Percentiles rank a stretch among this genome's conserved stretches.
phyloP scores from a whole-genome alignment of 1,140 invertebrate species.

The Leptinotarsa texana region DNA sequence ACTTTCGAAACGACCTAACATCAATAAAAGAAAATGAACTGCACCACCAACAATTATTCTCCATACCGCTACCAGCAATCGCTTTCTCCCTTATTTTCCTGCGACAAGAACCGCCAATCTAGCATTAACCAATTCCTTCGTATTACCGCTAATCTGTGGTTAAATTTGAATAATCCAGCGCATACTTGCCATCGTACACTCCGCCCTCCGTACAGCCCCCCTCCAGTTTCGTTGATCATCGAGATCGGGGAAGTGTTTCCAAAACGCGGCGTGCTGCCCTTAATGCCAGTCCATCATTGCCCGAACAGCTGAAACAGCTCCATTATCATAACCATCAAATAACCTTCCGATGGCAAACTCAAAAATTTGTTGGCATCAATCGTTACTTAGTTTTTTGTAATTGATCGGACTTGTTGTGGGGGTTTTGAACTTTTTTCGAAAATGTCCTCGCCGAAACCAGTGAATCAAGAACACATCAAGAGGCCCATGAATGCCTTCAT shows the following conservation, averaged over 20 bases:
- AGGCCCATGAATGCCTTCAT: conserved; percentile 93
- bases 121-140: conserved; percentile 24
- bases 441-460: conserved; percentile 53
- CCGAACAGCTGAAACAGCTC: background rate
- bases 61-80: background rate
- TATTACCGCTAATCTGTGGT: conserved; percentile 26
- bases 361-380: background rate
- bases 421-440: conserved; percentile 9
- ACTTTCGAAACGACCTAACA: too few relatives aligned
- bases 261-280: conserved; percentile 34
- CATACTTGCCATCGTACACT: conserved; percentile 23
- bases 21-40: too few relatives aligned
- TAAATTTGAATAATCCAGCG: conserved; percentile 40
- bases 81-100: conserved; percentile 8
- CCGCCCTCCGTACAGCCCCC: conserved; percentile 25
- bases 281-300: conserved; percentile 35
- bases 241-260: conserved; percentile 41
- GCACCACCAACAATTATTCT: too few relatives aligned
- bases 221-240: conserved; percentile 39
- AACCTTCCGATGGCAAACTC: conserved; percentile 8
- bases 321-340: background rate
- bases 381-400: background rate
- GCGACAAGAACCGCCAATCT: conserved; percentile 23
- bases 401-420: background rate
- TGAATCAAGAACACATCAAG: conserved; percentile 76